Evolutionary conservation across 1,140 invertebrate genomes (phyloP).

Genomic region (Listronotus oregonensis): DNA sequence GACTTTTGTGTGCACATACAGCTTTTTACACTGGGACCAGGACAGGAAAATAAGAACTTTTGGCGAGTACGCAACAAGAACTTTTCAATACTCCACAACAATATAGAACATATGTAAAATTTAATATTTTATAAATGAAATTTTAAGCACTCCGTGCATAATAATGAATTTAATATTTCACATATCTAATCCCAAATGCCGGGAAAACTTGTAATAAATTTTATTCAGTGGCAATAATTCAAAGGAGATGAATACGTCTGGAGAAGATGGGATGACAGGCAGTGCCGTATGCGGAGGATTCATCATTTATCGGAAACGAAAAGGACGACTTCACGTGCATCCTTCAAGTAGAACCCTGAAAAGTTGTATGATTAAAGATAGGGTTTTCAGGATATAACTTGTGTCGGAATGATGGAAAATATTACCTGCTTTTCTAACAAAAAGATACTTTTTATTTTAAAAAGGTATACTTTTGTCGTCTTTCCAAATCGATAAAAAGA

Average conservation of each 20-base stretch:
- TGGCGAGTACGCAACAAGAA: too few relatives aligned
- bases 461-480: too few relatives aligned
- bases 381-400: not conserved
- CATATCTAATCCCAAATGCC: constrained; percentile 50
- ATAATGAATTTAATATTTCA: constrained; percentile 53
- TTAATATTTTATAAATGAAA: not conserved
- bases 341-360: constrained; percentile 9
- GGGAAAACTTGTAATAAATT: constrained; percentile 53
- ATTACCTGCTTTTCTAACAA: not conserved
- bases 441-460: not conserved
- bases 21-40: too few relatives aligned
- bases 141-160: not conserved
- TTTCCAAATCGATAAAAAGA: too few relatives aligned
- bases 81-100: too few relatives aligned
- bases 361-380: constrained; percentile 32
- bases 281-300: constrained; percentile 41
- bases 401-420: too few relatives aligned
- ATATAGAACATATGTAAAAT: too few relatives aligned
- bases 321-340: constrained; percentile 30
- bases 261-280: constrained; percentile 49
- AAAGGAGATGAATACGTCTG: constrained; percentile 51
- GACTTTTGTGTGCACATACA: too few relatives aligned
- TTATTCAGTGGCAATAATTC: constrained; percentile 53
- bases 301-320: constrained; percentile 51
- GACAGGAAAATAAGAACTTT: too few relatives aligned